A percentile compares a stretch with the other conserved stretches of the same genome.
These are phyloP conservation scores for Trididemnum nubilum DNA, from an alignment of 23 tunicate genomes.

Conservation along the genomic window DNA sequence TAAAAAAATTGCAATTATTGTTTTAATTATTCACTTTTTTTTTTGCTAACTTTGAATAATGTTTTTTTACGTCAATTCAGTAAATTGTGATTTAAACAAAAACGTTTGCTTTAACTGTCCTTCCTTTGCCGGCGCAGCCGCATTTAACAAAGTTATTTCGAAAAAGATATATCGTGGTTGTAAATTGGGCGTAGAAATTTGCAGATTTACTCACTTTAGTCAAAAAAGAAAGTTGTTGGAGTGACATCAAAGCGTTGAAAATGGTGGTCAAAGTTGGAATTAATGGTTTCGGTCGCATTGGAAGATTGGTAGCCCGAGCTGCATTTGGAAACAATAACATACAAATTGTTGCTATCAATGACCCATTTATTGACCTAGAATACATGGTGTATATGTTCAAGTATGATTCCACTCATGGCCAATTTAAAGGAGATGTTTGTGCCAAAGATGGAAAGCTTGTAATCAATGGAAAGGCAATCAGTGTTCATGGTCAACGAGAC, in stretches of 20 bases:
- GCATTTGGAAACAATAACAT: conserved; percentile 48
- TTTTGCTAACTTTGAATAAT: too few relatives aligned
- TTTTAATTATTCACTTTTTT: too few relatives aligned
- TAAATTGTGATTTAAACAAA: too few relatives aligned
- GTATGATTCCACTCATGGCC: conserved; percentile 98
- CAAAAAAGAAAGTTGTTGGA: neutral
- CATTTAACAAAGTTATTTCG: too few relatives aligned
- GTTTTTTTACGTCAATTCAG: neutral
- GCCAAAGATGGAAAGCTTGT: conserved; percentile 69
- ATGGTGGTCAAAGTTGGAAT: conserved; percentile 89
- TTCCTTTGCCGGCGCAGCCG: neutral
- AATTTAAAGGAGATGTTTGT: conserved; percentile 72
- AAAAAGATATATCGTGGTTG: too few relatives aligned
- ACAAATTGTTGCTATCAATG: conserved; percentile 89
- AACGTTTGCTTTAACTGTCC: neutral
- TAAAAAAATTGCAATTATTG: too few relatives aligned
- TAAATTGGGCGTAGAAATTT: neutral
- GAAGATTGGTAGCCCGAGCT: conserved; percentile 93
- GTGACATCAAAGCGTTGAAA: neutral
- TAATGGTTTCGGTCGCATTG: conserved; percentile 99
- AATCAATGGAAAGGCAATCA: conserved; percentile 79
- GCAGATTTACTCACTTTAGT: neutral
- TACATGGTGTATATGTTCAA: conserved; percentile 99
- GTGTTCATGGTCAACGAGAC: conserved; percentile 76
- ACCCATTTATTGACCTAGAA: conserved; percentile 90